Evolutionary conservation across 2,888 invertebrate species (phyloP).

Genomic region (Dioctria linearis): DNA sequence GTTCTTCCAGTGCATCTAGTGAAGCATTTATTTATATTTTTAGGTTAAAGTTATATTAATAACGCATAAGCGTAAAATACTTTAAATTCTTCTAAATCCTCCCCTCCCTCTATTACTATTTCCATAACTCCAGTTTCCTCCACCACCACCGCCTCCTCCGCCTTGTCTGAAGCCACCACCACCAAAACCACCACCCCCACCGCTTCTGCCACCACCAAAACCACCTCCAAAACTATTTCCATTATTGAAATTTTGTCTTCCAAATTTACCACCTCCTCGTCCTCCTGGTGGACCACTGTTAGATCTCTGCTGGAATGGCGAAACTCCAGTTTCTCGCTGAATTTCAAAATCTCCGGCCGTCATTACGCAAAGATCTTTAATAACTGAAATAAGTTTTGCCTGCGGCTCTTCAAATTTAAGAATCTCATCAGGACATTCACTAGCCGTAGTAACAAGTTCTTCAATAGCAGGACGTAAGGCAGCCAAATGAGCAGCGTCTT

Average conservation of each 20-base stretch:
- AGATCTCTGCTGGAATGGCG: conserved; percentile 65
- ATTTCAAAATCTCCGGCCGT: conserved; percentile 83
- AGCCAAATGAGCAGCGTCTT: conserved; percentile 84
- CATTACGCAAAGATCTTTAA: conserved; percentile 83
- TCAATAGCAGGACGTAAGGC: conserved; percentile 93
- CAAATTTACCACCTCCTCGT: conserved; percentile 56
- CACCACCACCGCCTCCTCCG: conserved; percentile 59
- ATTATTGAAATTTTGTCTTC: conserved; percentile 25
- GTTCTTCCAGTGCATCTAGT: too few species aligned
- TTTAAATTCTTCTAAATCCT: conserved; percentile 3
- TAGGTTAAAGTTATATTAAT: not conserved
- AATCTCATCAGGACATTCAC: conserved; percentile 85
- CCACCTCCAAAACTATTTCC: conserved; percentile 61
- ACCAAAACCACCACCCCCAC: conserved; percentile 61
- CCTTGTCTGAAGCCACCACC: conserved; percentile 60
- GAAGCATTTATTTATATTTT: too few species aligned
- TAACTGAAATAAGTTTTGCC: conserved; percentile 76
- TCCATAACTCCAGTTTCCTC: conserved; percentile 41
- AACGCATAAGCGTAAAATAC: not conserved
- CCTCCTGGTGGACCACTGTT: conserved; percentile 62
- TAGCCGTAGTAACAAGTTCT: conserved; percentile 84
- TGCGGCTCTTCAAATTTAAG: conserved; percentile 71
- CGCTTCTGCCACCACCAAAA: conserved; percentile 60
- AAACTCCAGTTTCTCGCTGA: conserved; percentile 72
- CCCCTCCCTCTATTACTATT: conserved; percentile 28